phyloP scores from a whole-genome alignment of 2,797 vertebrate genomes.

The Gymnoscopelus microlampas region DNA sequence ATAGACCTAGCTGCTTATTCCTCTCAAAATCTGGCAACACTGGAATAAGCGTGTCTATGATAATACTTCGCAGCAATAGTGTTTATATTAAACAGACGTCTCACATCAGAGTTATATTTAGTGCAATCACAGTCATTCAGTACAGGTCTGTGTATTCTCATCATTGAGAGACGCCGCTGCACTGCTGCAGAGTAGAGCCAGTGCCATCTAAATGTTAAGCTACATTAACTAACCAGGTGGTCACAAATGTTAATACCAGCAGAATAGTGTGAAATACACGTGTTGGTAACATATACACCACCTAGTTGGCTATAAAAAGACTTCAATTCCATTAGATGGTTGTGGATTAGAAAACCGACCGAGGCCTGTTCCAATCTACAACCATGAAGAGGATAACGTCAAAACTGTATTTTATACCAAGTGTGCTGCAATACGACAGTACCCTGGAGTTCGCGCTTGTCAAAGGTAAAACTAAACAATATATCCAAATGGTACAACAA shows the following conservation, averaged over 20 bases:
- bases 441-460: accelerated
- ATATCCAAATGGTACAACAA: background rate
- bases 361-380: no score
- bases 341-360: slow-evolving; percentile 34
- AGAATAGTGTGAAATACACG: accelerated
- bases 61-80: no score
- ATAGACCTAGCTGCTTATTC: no score
- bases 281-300: accelerated
- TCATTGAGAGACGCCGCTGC: slow-evolving; percentile 73
- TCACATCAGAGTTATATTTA: slow-evolving; percentile 73
- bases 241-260: background rate
- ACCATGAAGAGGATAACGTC: no score
- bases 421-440: accelerated
- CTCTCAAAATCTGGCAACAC: no score
- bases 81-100: slow-evolving; percentile 8
- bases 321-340: slow-evolving; percentile 41
- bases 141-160: slow-evolving; percentile 86
- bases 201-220: background rate
- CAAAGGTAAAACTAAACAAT: accelerated
- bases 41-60: no score
- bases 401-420: no score
- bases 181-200: background rate
- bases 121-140: slow-evolving; percentile 83
- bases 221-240: background rate
- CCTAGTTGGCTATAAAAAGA: no score